Percentiles rank a stretch among this genome's conserved stretches.
Evolutionary conservation across 2,113 vertebrate species (phyloP).

Genomic region (Scopus umbretta): DNA sequence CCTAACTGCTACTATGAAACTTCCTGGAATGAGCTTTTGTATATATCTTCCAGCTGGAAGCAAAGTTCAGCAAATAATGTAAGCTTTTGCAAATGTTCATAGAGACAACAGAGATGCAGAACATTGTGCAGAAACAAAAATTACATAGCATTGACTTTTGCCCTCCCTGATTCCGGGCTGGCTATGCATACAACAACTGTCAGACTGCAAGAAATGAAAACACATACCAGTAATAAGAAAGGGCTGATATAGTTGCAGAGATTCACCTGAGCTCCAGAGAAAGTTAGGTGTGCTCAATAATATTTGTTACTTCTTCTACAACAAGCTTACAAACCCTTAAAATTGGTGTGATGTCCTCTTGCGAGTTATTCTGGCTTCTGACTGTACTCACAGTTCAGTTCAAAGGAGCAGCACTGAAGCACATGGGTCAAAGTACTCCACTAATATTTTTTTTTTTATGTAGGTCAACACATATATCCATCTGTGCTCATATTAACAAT

Average conservation of each 20-base stretch:
- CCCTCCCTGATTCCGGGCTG: neutral
- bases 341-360: neutral
- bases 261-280: neutral
- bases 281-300: neutral
- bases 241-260: neutral
- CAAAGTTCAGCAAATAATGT: neutral
- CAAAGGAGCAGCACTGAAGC: neutral
- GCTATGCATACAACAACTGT: neutral
- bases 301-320: neutral
- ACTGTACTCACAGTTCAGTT: neutral
- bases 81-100: neutral
- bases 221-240: neutral
- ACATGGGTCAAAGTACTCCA: neutral
- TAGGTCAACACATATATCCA: neutral
- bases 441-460: no score
- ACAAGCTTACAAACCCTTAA: neutral
- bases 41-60: neutral
- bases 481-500: neutral
- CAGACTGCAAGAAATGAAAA: neutral
- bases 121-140: neutral
- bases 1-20: neutral
- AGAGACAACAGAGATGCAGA: neutral
- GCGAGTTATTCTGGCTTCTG: neutral
- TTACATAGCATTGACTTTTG: neutral
- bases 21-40: neutral